phyloP scores from a whole-genome alignment of 2,888 invertebrate genomes.

The Malthinus flaveolus region DNA sequence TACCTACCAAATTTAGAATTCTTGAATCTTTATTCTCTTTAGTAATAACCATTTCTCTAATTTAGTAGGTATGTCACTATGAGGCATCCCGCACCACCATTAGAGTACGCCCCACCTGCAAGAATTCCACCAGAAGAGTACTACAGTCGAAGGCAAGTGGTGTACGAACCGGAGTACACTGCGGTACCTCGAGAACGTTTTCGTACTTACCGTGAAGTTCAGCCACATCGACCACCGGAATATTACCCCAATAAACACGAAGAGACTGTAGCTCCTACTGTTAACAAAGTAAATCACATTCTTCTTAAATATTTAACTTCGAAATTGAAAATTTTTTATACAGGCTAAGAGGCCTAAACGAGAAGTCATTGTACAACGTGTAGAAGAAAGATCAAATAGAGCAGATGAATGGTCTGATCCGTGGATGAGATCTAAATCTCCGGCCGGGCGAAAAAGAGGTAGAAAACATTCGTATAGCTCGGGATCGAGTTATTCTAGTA shows the following conservation, averaged over 20 bases:
- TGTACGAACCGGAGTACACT: slow-evolving; percentile 51
- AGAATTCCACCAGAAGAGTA: slow-evolving; percentile 42
- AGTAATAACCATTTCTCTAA: not conserved
- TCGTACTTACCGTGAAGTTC: slow-evolving; percentile 56
- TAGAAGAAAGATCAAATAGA: slow-evolving; percentile 54
- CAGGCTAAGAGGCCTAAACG: slow-evolving; percentile 62
- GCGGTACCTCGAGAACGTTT: slow-evolving; percentile 52
- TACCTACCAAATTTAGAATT: too few species aligned
- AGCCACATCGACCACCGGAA: slow-evolving; percentile 61
- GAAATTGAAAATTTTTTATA: not conserved
- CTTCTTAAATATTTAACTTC: not conserved
- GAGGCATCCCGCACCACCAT: slow-evolving; percentile 45
- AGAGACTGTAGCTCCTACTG: slow-evolving; percentile 53
- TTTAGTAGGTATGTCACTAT: slow-evolving; percentile 40
- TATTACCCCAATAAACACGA: slow-evolving; percentile 55
- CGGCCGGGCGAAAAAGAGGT: slow-evolving; percentile 61
- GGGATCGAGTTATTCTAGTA: slow-evolving; percentile 69
- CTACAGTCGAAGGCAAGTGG: slow-evolving; percentile 49
- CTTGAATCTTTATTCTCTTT: not conserved
- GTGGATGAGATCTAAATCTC: slow-evolving; percentile 82
- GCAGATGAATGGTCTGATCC: slow-evolving; percentile 96
- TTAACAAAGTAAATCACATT: slow-evolving; percentile 6
- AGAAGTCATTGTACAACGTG: slow-evolving; percentile 78
- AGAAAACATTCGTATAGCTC: slow-evolving; percentile 69
- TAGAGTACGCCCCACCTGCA: slow-evolving; percentile 42